Base-by-base conservation (phyloP, 1,140 invertebrate genomes). In the Platyura marginata region DNA sequence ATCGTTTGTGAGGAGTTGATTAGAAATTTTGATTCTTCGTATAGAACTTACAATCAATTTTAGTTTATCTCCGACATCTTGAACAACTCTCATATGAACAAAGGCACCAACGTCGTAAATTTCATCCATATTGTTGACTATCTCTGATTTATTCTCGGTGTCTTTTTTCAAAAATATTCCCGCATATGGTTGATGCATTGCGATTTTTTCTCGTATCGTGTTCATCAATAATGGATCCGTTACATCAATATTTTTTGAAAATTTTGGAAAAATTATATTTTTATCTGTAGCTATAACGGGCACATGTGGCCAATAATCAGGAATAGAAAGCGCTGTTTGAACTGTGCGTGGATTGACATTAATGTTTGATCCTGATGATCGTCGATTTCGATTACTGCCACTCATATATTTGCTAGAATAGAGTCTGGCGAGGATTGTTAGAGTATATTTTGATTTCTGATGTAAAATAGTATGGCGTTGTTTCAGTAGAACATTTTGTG, bases 171-270 rank as follows among this genome's bases (percentile, higher is more conserved):
- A 67, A 62, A 99, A 99, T 13, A 99, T 81, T 23, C 95, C 96
- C 49, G 91, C 83, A 61, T 98, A 99, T 1, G 95, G 95, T 57
- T 96, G 90, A 62, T 93, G 94, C 6, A 98, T 58, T 61, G 84
- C 84, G 0, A 98, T 86, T 70, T 98, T 98, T 49, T 90, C 74
- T 64, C 89, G 71, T 44, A 99, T 75, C 20, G 98, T 58, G 56
- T 93, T 81, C 53, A 96, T 89, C 35, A 99, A 65, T 38, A 75
- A 66, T 47, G 86, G 81, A 67, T 98, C 82, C 16, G 80, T 56
- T 60, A 90, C 84, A 68, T 98, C 94, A 47, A 98, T 80, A 46
- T 98, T 77, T 68, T 98, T 98, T 45, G 97, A 91, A 66, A 99
- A 98, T 52, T 88, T 76, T 33, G 95, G 96, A 69, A 98, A 98